These are phyloP conservation scores for Noctua pronuba DNA, from an alignment of 2,888 invertebrate species.

Conservation along the genomic window DNA sequence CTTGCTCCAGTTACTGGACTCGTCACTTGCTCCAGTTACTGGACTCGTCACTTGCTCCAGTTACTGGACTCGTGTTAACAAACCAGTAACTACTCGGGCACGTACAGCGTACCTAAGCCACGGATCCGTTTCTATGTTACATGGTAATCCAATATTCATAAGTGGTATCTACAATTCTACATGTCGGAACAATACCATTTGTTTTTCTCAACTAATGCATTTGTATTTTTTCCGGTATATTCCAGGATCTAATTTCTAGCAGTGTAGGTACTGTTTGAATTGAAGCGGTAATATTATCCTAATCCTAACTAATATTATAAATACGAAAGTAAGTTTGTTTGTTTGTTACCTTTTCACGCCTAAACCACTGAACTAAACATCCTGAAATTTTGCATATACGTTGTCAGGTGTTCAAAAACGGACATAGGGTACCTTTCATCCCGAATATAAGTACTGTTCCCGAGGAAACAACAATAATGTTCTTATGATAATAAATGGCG, in stretches of 20 bases:
- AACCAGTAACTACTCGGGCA: not conserved
- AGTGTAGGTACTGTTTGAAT: not conserved
- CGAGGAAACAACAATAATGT: too few relatives aligned
- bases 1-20: not conserved
- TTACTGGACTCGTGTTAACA: not conserved
- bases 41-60: not conserved
- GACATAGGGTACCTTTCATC: too few relatives aligned
- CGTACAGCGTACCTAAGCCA: not conserved
- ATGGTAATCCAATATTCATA: constrained; percentile 20
- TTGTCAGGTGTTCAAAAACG: too few relatives aligned
- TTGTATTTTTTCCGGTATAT: not conserved
- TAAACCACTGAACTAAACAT: too few relatives aligned
- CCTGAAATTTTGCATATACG: too few relatives aligned
- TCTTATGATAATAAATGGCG: too few relatives aligned
- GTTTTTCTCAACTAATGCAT: not conserved
- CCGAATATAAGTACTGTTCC: too few relatives aligned
- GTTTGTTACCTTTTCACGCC: too few relatives aligned
- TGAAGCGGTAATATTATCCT: too few relatives aligned
- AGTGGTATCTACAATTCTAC: not conserved
- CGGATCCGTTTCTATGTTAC: not conserved
- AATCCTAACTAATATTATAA: too few relatives aligned
- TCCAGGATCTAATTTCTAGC: not conserved
- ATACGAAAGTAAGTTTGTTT: too few relatives aligned
- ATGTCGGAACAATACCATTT: constrained; percentile 2
- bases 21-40: not conserved